Evolutionary conservation across 2,797 vertebrate genomes (phyloP).

Genomic region (Limnodromus scolopaceus): DNA sequence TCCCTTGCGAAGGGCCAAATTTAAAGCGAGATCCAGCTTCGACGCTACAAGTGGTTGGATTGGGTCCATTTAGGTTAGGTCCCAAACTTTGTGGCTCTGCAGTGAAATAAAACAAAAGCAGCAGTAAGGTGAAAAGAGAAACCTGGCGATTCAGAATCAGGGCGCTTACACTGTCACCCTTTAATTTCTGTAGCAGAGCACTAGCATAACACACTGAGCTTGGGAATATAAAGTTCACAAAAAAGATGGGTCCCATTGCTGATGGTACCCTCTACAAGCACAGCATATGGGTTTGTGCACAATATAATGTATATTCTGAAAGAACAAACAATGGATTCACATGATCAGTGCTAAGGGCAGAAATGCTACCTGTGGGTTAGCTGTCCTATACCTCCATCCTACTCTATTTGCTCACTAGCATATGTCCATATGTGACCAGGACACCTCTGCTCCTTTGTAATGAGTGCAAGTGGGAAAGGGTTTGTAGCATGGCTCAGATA

Average conservation of each 20-base stretch:
- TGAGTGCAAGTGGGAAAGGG: not conserved
- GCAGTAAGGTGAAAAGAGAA: not conserved
- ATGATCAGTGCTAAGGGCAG: not conserved
- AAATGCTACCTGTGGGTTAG: not conserved
- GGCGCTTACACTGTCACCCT: not conserved
- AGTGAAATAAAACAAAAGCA: not conserved
- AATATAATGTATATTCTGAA: not conserved
- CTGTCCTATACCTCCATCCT: not conserved
- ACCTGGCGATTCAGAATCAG: not conserved
- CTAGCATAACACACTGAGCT: not conserved
- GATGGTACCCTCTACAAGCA: not conserved
- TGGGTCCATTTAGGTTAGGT: not conserved
- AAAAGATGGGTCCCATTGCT: not conserved
- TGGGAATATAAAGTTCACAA: not conserved
- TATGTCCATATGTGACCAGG: not conserved
- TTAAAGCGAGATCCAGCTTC: not conserved
- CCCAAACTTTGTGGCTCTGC: not conserved
- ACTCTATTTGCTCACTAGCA: not conserved
- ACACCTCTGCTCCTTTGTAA: not conserved
- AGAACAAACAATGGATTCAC: not conserved
- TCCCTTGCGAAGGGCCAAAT: not conserved
- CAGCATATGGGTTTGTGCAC: not conserved
- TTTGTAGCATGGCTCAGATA: accelerated
- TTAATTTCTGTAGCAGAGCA: not conserved
- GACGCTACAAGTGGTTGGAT: not conserved